Evolutionary conservation across 2,113 vertebrate genomes (phyloP).

Genomic region (Drymodes brunneopygia): DNA sequence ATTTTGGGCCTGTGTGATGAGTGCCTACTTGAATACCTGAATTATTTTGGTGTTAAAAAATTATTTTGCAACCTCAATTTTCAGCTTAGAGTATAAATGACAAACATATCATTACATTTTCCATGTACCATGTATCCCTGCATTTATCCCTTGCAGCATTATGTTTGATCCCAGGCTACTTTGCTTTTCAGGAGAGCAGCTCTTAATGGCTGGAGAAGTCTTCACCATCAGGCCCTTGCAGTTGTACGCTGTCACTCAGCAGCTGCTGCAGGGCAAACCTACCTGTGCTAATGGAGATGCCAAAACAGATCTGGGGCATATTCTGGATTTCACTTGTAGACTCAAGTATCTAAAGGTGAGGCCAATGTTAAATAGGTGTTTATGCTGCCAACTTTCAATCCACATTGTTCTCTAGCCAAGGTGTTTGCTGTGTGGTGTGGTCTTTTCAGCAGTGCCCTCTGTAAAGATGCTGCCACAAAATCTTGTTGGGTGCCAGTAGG

Average conservation of each 20-base stretch:
- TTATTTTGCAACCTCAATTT: not conserved
- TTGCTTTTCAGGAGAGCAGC: constrained; percentile 84
- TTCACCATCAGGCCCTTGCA: constrained; percentile 89
- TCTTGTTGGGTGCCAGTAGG: not conserved
- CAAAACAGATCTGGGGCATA: constrained; percentile 94
- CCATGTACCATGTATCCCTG: not conserved
- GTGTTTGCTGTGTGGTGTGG: not conserved
- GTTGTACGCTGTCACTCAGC: constrained; percentile 88
- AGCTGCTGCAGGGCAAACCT: constrained; percentile 87
- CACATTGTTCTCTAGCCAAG: not conserved
- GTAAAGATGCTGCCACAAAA: not conserved
- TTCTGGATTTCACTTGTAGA: constrained; percentile 95
- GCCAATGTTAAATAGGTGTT: not conserved
- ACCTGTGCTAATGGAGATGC: constrained; percentile 90
- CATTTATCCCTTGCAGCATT: not conserved
- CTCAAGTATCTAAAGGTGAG: constrained; percentile 95
- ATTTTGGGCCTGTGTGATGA: not conserved
- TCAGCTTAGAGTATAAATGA: not conserved
- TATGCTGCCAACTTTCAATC: not conserved
- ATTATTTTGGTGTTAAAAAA: not conserved
- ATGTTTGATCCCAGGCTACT: not conserved
- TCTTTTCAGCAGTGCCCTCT: not conserved
- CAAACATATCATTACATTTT: not conserved
- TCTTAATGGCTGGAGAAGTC: constrained; percentile 88
- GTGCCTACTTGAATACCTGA: not conserved